These are phyloP conservation scores for Apamea sordens DNA, from an alignment of 2,888 invertebrate species.

Conservation along the genomic window DNA sequence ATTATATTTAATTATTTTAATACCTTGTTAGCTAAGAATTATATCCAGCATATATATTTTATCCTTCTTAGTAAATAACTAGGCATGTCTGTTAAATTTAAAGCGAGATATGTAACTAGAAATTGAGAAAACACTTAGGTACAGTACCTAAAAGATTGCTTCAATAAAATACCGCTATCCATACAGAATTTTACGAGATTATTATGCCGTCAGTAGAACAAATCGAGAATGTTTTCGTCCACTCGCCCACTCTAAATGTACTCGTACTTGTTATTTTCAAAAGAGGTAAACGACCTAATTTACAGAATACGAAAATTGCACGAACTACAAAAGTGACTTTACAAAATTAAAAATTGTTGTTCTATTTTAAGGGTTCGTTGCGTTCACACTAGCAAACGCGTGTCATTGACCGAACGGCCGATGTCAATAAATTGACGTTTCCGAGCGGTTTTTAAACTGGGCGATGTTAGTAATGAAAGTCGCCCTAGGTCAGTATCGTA, in stretches of 20 bases:
- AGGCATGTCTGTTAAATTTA: not conserved
- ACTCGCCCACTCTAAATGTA: slow-evolving; percentile 8
- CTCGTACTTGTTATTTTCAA: slow-evolving; percentile 34
- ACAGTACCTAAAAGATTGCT: slow-evolving; percentile 3
- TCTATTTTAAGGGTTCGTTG: not conserved
- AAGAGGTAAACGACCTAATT: slow-evolving; percentile 34
- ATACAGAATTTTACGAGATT: slow-evolving; percentile 29
- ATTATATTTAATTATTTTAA: not conserved
- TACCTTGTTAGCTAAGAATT: no score
- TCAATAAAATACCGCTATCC: slow-evolving; percentile 12
- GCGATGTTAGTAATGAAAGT: slow-evolving; percentile 3
- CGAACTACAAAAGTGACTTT: not conserved
- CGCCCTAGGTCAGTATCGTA: not conserved
- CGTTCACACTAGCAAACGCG: not conserved
- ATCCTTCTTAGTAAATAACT: not conserved
- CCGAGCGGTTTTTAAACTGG: not conserved
- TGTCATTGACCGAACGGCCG: slow-evolving; percentile 8
- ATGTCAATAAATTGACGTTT: slow-evolving; percentile 5
- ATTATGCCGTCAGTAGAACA: slow-evolving; percentile 32
- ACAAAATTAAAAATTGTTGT: slow-evolving; percentile 16
- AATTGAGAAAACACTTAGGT: not conserved
- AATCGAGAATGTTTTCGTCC: slow-evolving; percentile 40
- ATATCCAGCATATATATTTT: no score
- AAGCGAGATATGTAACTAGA: not conserved
- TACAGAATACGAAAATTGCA: slow-evolving; percentile 22